Evolutionary conservation across 2,797 vertebrate species (phyloP).

Genomic region (Myotis vivesi): DNA sequence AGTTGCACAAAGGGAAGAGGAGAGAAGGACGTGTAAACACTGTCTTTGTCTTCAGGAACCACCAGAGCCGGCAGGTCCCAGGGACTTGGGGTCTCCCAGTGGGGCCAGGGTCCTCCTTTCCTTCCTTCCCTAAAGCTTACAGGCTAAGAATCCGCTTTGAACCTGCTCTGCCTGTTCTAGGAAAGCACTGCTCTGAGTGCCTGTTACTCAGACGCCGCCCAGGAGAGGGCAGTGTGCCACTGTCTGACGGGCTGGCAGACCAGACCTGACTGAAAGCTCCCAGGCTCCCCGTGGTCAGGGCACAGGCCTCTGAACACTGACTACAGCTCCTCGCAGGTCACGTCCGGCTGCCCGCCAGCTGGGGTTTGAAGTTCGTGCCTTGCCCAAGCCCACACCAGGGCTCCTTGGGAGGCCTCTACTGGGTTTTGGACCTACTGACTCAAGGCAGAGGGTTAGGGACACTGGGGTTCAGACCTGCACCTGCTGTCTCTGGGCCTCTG

Average conservation of each 20-base stretch:
- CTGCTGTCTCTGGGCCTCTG: background rate
- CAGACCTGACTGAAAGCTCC: background rate
- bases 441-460: background rate
- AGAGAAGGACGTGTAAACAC: accelerated
- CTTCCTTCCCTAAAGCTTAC: background rate
- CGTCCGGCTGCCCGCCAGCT: background rate
- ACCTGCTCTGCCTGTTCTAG: background rate
- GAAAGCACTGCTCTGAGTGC: accelerated
- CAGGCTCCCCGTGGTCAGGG: background rate
- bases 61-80: background rate
- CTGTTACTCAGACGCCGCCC: background rate
- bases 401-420: background rate
- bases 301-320: background rate
- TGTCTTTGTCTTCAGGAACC: background rate
- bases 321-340: background rate
- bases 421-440: background rate
- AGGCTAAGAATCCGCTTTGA: background rate
- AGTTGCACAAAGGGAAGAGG: background rate
- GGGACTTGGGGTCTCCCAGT: background rate
- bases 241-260: background rate
- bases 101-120: background rate
- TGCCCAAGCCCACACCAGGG: background rate
- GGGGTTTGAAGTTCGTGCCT: background rate
- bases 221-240: conserved; percentile 63
- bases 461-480: background rate